A percentile compares a stretch with the other conserved stretches of the same genome.
Evolutionary conservation across 2,113 vertebrate species (phyloP).

Genomic region (Toxostoma redivivum): DNA sequence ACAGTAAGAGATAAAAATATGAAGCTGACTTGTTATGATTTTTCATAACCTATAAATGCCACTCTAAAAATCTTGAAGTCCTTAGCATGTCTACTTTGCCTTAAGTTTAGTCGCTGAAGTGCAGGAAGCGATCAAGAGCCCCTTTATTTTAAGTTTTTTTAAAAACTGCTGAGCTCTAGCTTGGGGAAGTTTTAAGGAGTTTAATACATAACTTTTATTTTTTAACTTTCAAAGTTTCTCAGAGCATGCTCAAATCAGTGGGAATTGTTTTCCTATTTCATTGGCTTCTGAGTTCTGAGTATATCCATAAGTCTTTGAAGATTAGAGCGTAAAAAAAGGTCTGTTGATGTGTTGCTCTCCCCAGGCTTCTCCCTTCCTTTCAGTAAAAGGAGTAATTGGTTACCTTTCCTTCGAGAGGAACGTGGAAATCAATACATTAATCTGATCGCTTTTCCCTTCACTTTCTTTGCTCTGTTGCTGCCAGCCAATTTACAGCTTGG

Average conservation of each 20-base stretch:
- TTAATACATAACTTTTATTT: background rate
- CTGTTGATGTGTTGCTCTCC: background rate
- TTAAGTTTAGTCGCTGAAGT: background rate
- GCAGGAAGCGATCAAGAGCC: background rate
- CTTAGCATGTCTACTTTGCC: background rate
- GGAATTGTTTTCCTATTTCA: background rate
- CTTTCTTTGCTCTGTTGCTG: background rate
- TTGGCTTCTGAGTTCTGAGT: background rate
- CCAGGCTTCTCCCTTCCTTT: background rate
- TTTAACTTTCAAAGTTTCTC: background rate
- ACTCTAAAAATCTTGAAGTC: background rate
- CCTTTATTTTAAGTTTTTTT: background rate
- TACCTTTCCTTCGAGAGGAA: background rate
- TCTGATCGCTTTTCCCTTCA: background rate
- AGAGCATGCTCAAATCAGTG: background rate
- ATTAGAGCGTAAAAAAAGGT: background rate
- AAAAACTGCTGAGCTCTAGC: background rate
- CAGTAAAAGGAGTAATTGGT: background rate
- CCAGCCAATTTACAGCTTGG: background rate
- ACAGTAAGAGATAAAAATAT: background rate
- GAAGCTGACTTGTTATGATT: background rate
- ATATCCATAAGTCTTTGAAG: background rate
- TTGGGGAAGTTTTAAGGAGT: background rate
- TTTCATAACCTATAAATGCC: background rate
- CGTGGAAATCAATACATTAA: background rate